Percentiles rank a stretch among this genome's conserved stretches.
Conservation (phyloP, 2,888 invertebrate species). For the Phasia obesa region DNA sequence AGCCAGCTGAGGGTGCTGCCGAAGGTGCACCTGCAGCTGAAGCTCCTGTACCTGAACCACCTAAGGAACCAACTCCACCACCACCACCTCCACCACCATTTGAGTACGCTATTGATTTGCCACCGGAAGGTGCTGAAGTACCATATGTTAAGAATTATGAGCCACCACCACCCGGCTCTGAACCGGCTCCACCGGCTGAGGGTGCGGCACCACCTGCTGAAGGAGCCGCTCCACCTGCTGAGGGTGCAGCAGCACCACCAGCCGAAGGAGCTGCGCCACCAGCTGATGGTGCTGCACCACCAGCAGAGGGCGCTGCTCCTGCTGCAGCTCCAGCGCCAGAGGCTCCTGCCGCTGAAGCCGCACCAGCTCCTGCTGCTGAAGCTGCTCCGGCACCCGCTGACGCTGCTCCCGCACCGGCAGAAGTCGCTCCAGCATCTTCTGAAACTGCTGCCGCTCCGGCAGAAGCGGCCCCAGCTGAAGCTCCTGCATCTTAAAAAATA, state of each 20-base stretch:
- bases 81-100: slow-evolving; percentile 83
- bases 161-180: slow-evolving; percentile 81
- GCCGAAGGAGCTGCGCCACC: slow-evolving; percentile 71
- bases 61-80: slow-evolving; percentile 81
- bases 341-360: too few species aligned
- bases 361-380: slow-evolving; percentile 72
- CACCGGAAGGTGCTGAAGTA: slow-evolving; percentile 83
- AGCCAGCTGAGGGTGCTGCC: slow-evolving; percentile 76
- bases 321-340: slow-evolving; percentile 65
- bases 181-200: slow-evolving; percentile 77
- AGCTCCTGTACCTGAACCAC: slow-evolving; percentile 77
- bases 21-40: slow-evolving; percentile 76
- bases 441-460: slow-evolving; percentile 71
- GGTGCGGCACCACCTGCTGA: slow-evolving; percentile 79
- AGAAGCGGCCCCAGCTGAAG: slow-evolving; percentile 71
- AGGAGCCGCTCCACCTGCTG: slow-evolving; percentile 75
- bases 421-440: slow-evolving; percentile 72
- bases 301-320: slow-evolving; percentile 73
- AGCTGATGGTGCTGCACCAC: slow-evolving; percentile 71
- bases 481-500: slow-evolving; percentile 75
- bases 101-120: slow-evolving; percentile 82
- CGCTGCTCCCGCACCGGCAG: slow-evolving; percentile 73
- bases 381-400: slow-evolving; percentile 72
- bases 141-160: slow-evolving; percentile 82
- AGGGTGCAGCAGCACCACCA: slow-evolving; percentile 71